phyloP scores from a whole-genome alignment of 2,797 vertebrate species.

The Denticeps clupeoides region DNA sequence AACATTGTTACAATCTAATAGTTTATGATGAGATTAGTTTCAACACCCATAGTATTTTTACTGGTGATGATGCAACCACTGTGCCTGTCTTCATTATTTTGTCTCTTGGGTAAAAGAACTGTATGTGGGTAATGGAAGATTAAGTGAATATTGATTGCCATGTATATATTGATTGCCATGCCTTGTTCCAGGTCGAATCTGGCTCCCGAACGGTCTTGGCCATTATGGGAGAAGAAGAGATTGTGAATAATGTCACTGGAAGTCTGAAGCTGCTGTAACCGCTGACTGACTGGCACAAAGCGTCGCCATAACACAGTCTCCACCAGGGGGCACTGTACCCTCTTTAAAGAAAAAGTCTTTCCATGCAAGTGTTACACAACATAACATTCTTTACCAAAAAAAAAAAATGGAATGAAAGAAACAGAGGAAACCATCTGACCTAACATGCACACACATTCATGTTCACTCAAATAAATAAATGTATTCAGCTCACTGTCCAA shows the following conservation, averaged over 20 bases:
- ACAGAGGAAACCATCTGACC: slow-evolving; percentile 32
- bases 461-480: slow-evolving; percentile 32
- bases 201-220: slow-evolving; percentile 69
- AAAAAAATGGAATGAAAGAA: slow-evolving; percentile 22
- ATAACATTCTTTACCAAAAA: slow-evolving; percentile 15
- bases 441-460: slow-evolving; percentile 34
- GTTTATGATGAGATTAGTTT: too few species aligned
- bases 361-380: slow-evolving; percentile 37
- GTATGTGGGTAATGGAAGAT: too few species aligned
- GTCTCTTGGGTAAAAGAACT: too few species aligned
- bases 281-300: slow-evolving; percentile 15
- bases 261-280: slow-evolving; percentile 67
- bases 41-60: too few species aligned
- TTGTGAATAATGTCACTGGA: slow-evolving; percentile 73
- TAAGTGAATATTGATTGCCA: too few species aligned
- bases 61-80: too few species aligned
- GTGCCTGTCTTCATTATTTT: too few species aligned
- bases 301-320: slow-evolving; percentile 33
- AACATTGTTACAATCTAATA: too few species aligned
- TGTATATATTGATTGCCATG: too few species aligned
- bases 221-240: slow-evolving; percentile 70
- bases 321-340: slow-evolving; percentile 49
- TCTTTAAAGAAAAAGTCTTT: slow-evolving; percentile 34
- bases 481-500: slow-evolving; percentile 27
- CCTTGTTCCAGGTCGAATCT: slow-evolving; percentile 63